Conservation (phyloP, 2,113 vertebrate species). For the human (Homo sapiens) region DNA sequence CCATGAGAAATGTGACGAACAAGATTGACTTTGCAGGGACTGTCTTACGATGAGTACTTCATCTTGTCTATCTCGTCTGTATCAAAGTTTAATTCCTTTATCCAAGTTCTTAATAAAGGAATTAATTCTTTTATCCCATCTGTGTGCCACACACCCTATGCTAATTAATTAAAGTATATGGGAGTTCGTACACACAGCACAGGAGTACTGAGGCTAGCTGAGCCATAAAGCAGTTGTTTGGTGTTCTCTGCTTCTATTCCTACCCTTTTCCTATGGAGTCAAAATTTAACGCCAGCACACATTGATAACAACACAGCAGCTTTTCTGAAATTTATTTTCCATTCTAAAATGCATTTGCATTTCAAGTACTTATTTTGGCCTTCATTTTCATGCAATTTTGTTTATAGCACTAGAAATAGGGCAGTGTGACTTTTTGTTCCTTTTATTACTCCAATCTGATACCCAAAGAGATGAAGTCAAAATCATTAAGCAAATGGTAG, state of each 20-base stretch:
- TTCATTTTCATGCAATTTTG: constrained; percentile 60
- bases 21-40: neutral
- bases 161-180: neutral
- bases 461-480: constrained; percentile 62
- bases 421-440: constrained; percentile 66
- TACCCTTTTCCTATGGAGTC: constrained; percentile 17
- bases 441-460: constrained; percentile 66
- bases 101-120: neutral
- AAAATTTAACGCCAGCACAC: constrained; percentile 38
- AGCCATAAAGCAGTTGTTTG: constrained; percentile 26
- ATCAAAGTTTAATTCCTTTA: constrained; percentile 15
- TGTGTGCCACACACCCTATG: neutral
- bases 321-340: constrained; percentile 62
- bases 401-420: constrained; percentile 62
- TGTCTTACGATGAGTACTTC: neutral
- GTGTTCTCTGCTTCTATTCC: neutral
- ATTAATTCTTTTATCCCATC: neutral
- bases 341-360: constrained; percentile 71
- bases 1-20: neutral
- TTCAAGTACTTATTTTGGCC: constrained; percentile 68
- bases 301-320: constrained; percentile 49
- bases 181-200: neutral
- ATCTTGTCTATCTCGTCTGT: neutral
- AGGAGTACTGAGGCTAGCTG: neutral
- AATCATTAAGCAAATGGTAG: constrained; percentile 57